Conservation (phyloP, 2,113 vertebrate genomes). For the Romanogobio albipinnatus region DNA sequence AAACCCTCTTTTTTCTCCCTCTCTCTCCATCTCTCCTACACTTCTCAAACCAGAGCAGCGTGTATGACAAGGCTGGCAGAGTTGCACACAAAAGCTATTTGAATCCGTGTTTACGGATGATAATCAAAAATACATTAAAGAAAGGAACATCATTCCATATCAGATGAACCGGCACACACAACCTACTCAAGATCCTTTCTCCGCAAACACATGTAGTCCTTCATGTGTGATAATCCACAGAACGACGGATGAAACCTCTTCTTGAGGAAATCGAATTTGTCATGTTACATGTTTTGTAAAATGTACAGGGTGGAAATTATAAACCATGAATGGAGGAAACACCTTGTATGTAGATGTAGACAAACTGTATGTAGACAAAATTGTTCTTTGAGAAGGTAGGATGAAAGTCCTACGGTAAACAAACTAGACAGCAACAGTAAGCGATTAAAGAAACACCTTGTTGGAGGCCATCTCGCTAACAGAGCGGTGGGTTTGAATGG, state of each 20-base stretch:
- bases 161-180: background rate
- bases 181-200: background rate
- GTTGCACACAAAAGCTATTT: conserved; percentile 10
- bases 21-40: conserved; percentile 41
- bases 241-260: background rate
- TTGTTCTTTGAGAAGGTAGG: background rate
- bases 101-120: background rate
- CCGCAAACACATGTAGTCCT: background rate
- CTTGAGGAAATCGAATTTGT: background rate
- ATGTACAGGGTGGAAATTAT: background rate
- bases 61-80: conserved; percentile 4
- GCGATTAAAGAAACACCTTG: conserved; percentile 74
- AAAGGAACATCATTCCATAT: background rate
- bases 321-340: background rate
- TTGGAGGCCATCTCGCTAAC: conserved; percentile 94
- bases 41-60: conserved; percentile 25
- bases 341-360: background rate
- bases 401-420: background rate
- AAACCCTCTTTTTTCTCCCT: conserved; percentile 28
- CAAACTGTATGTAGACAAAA: background rate
- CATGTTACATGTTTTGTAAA: background rate
- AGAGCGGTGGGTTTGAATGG: conserved; percentile 90
- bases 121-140: conserved; percentile 14
- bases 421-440: background rate
- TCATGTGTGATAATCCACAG: background rate